Evolutionary conservation across 2,113 vertebrate genomes (phyloP).

Genomic region (Ondatra zibethicus): DNA sequence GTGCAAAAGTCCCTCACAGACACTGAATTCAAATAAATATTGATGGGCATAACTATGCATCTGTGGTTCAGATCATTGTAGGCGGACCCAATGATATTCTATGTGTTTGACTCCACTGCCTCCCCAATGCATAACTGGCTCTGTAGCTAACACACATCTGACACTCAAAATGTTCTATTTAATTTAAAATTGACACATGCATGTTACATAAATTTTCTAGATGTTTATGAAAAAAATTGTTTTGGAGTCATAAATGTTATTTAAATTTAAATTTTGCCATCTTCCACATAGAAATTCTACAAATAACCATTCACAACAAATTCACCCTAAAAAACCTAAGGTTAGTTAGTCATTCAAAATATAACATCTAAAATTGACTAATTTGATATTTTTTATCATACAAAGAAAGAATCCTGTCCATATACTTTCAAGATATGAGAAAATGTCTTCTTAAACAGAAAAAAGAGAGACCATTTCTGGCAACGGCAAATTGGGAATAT

Average conservation of each 20-base stretch:
- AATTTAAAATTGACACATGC: neutral
- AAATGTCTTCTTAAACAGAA: neutral
- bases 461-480: neutral
- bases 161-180: neutral
- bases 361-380: neutral
- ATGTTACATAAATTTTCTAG: fast-evolving
- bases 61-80: neutral
- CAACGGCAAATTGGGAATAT: neutral
- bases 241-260: neutral
- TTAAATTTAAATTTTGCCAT: neutral
- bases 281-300: neutral
- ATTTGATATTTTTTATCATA: neutral
- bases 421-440: neutral
- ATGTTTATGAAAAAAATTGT: neutral
- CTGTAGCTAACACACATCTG: neutral
- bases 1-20: neutral
- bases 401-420: neutral
- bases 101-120: neutral
- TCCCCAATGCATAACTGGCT: neutral
- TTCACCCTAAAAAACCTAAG: neutral
- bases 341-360: constrained; percentile 1
- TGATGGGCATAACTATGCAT: neutral
- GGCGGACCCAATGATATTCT: neutral
- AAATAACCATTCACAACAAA: neutral
- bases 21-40: neutral